Evolutionary conservation across 1,140 invertebrate species (phyloP), one percentile per base, ranked within the genome.

Genomic region (Lordiphosa clarofinis): DNA sequence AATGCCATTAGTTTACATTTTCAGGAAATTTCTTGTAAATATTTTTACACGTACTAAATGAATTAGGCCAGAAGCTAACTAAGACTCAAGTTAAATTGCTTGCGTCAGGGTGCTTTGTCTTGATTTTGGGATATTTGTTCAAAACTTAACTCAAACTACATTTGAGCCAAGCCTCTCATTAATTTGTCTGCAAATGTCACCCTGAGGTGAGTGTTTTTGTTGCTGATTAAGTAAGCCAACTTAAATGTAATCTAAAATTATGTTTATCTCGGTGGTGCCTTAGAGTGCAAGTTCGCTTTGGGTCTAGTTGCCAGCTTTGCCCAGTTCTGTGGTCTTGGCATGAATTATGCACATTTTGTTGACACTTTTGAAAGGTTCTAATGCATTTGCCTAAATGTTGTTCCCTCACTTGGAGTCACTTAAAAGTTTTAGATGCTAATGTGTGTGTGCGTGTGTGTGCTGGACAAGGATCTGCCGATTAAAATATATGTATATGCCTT

Each of bases 31-130:
- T 61, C 21, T 42, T 37, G 13, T 36, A 59, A 62, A 74, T 60
- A 81, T 71, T 75, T 66, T 72, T 75, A 60, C 67, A 72, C 76
- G 67, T 72, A 68, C 68, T 47, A 70, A 70, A 62, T 66, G 66
- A 70, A 70, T 70, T 70, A 66, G 53, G 24, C 24, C 42, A 61
- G 62, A 70, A 72, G 72, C 73, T 75, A 65, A 40, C 71, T 59
- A 40, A 56, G 60, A 81, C 58, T 70, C 81, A 44, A 73, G 53
- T 52, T 47, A 79, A 78, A 78, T 71, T 74, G 71, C 71, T 56
- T 70, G 24, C 21, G 21, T 21, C 21, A 15, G 15, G 15, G 15
- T 15, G 15, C 19, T 19, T 24, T 37, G 38, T 38, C 13, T n/a
- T 33, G 12, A 10, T 49, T 33, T 19, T n/a, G 4, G 11, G 28